Conservation (phyloP, 2,888 invertebrate genomes). For the Bugula neritina region DNA sequence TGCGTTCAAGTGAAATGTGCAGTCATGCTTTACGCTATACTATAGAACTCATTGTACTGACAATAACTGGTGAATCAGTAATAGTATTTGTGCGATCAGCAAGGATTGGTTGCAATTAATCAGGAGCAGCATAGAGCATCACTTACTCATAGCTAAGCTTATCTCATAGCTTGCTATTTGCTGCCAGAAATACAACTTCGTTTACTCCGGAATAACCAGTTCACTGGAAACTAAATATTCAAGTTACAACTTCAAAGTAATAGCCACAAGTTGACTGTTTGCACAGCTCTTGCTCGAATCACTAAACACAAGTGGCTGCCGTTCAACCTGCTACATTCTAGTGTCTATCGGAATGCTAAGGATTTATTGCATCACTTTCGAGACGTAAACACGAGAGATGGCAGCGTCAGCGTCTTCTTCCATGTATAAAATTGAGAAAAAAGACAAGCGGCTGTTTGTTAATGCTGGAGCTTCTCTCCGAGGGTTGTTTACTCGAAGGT, state of each 20-base stretch:
- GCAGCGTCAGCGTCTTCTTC: not conserved
- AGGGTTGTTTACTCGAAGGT: slow-evolving; percentile 16
- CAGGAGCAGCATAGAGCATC: too few relatives aligned
- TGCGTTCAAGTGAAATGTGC: not conserved
- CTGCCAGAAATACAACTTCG: too few relatives aligned
- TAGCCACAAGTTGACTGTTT: not conserved
- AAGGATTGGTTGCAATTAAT: not conserved
- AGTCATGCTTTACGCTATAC: not conserved
- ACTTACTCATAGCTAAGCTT: too few relatives aligned
- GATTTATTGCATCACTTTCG: not conserved
- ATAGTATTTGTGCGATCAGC: not conserved
- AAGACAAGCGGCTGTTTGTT: slow-evolving; percentile 26
- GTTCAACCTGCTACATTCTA: not conserved
- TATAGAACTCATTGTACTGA: too few relatives aligned
- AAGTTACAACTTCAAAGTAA: slow-evolving; percentile 10
- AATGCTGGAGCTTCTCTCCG: slow-evolving; percentile 23
- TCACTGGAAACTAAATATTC: not conserved
- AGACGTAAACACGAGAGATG: not conserved
- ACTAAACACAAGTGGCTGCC: not conserved
- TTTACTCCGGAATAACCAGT: too few relatives aligned
- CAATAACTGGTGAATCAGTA: not conserved
- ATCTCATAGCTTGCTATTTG: too few relatives aligned
- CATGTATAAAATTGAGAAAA: slow-evolving; percentile 25
- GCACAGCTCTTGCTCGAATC: not conserved
- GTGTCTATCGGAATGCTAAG: not conserved